Base-by-base conservation (phyloP, 2,888 invertebrate genomes). In the Bellardia bayeri region DNA sequence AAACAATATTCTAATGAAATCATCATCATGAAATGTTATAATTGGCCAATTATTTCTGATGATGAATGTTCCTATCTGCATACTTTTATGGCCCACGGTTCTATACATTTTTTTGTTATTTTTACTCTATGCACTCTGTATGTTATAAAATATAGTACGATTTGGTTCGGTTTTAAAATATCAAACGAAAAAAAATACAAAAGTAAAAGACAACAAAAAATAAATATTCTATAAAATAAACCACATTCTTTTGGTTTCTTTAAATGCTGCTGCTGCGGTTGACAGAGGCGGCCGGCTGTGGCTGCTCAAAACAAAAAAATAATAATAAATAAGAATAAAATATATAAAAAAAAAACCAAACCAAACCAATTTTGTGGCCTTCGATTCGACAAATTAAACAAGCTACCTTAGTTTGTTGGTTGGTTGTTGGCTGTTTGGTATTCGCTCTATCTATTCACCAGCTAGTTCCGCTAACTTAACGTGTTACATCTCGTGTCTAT, bases 351-450 rank as follows among this genome's bases (percentile, higher is more conserved):
- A 72, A 69, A 33, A 64, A 0, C 23, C 23, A 23, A 72, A 72
- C 42, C 49, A 76, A 83, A 81, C 51, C 80, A 79, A 89, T 90
- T 90, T 89, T 82, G 79, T 82, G 87, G 87, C 87, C 87, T 87
- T 87, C 87, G 82, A 72, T 84, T 89, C 88, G 80, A 89, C 89
- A 91, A 91, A 91, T 90, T 90, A 91, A 91, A 89, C 89, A 45
- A 76, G 56, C 56, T 69, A 69, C 64, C 74, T 49, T 42, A 51
- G 37, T 72, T 64, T 42, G 40, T n/a, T 66, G 66, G 74, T 75
- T 63, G 33, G 33, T 2, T 23, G 54, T 8, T 56, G 13, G 13
- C 13, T 61, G 14, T 30, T 33, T 42, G 30, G 45, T 56, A 61
- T 72, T 58, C 72, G 63, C 69, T 74, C 51, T 16, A 37, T 71